Evolutionary conservation across 2,888 invertebrate species (phyloP).

Genomic region (Adela reaumurella): DNA sequence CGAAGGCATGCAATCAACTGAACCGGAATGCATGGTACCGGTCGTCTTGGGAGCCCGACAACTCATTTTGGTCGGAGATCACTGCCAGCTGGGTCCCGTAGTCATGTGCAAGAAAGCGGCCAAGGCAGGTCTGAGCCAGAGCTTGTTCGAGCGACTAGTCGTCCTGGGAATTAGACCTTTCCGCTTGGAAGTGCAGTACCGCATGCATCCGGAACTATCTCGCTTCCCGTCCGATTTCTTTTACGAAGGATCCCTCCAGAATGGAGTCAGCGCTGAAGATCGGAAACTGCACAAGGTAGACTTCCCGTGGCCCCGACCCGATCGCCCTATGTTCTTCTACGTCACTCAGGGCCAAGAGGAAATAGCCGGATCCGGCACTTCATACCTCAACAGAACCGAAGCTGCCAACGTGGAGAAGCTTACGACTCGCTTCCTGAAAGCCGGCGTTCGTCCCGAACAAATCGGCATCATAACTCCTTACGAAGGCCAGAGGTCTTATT

Average conservation of each 20-base stretch:
- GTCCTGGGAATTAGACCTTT: constrained; percentile 96
- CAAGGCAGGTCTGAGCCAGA: constrained; percentile 93
- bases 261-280: constrained; percentile 97
- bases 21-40: constrained; percentile 98
- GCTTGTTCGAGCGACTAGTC: constrained; percentile 94
- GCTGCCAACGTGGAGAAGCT: constrained; percentile 98
- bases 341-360: constrained; percentile 98
- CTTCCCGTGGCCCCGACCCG: constrained; percentile 96
- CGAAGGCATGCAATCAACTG: constrained; percentile 96
- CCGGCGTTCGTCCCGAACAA: constrained; percentile 95
- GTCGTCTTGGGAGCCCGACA: constrained; percentile 97
- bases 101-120: constrained; percentile 99
- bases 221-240: constrained; percentile 99
- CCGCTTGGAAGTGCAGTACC: constrained; percentile 94
- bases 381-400: constrained; percentile 96
- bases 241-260: constrained; percentile 97
- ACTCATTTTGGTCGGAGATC: constrained; percentile 96
- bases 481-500: constrained; percentile 95
- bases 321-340: constrained; percentile 98
- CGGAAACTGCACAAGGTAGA: constrained; percentile 85
- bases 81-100: constrained; percentile 97
- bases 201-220: constrained; percentile 98
- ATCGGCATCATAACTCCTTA: constrained; percentile 99
- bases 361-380: constrained; percentile 97
- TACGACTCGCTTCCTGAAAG: constrained; percentile 89